A percentile compares a stretch with the other conserved stretches of the same genome.
These are phyloP conservation scores for Pseudoips prasinana DNA, from an alignment of 2,888 invertebrate species.

Conservation along the genomic window DNA sequence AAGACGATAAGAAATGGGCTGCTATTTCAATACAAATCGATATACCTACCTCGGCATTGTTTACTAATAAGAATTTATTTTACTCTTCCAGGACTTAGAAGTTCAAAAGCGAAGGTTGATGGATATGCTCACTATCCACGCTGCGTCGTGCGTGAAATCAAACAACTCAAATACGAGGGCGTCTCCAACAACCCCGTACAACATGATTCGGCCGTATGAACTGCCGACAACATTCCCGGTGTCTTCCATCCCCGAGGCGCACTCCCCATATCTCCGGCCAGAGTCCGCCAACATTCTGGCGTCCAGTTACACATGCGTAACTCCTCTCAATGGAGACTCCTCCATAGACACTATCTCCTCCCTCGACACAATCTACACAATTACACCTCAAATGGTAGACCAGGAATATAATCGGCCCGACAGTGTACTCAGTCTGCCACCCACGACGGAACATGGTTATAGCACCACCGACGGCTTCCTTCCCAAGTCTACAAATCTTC, in stretches of 20 bases:
- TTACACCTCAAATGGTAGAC: conserved; percentile 63
- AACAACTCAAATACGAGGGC: conserved; percentile 60
- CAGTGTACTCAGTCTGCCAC: conserved; percentile 68
- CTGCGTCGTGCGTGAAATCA: conserved; percentile 85
- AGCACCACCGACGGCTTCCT: conserved; percentile 69
- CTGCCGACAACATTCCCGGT: conserved; percentile 70
- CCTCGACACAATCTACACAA: conserved; percentile 59
- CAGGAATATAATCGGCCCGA: conserved; percentile 68
- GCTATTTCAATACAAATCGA: not conserved
- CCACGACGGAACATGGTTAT: conserved; percentile 55
- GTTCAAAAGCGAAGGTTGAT: conserved; percentile 89
- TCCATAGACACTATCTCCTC: conserved; percentile 68
- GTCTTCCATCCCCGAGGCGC: conserved; percentile 55
- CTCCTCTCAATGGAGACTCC: conserved; percentile 63
- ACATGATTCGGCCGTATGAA: conserved; percentile 70
- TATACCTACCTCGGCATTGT: too few species aligned
- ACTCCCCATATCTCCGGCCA: conserved; percentile 76
- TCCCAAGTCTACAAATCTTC: conserved; percentile 68
- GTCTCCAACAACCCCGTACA: conserved; percentile 68
- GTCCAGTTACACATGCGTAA: conserved; percentile 72
- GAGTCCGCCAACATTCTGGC: conserved; percentile 78
- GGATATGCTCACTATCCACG: conserved; percentile 90
- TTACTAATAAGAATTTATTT: too few species aligned
- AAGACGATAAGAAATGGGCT: conserved; percentile 27
- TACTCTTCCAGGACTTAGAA: conserved; percentile 85